Conservation (phyloP, 1,140 invertebrate genomes). For the Drosophila eugracilis region DNA sequence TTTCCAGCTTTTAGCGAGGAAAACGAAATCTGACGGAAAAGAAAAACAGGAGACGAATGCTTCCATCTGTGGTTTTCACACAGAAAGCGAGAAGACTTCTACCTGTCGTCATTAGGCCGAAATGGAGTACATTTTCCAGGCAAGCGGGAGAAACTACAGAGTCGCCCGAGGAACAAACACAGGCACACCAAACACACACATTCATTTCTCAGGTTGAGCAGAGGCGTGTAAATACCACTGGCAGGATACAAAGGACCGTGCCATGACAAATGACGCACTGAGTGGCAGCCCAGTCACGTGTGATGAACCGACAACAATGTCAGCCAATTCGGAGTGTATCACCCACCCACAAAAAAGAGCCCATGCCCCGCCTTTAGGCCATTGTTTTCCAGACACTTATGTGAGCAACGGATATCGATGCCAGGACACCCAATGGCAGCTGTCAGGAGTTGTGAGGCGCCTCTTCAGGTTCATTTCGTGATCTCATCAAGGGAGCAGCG, state of each 20-base stretch:
- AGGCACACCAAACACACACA: too few relatives aligned
- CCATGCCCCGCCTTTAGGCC: neutral
- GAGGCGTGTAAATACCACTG: constrained; percentile 24
- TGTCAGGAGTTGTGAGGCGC: constrained; percentile 2
- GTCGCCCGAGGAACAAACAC: neutral
- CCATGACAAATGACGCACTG: constrained; percentile 72
- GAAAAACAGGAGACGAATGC: neutral
- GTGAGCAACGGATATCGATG: constrained; percentile 34
- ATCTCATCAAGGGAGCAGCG: constrained; percentile 38
- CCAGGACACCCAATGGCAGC: neutral
- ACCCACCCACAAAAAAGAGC: neutral
- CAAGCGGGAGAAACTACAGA: constrained; percentile 10
- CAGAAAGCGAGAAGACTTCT: neutral
- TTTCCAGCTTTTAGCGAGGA: neutral
- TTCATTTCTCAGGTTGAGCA: constrained; percentile 14
- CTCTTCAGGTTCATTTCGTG: constrained; percentile 33
- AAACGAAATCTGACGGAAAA: neutral
- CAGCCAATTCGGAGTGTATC: constrained; percentile 12
- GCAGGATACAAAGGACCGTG: constrained; percentile 35
- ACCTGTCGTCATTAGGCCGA: constrained; percentile 23
- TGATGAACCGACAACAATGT: constrained; percentile 45
- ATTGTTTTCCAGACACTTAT: constrained; percentile 42
- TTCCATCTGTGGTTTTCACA: constrained; percentile 16
- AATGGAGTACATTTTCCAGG: constrained; percentile 12
- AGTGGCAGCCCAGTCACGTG: constrained; percentile 44